Base-by-base conservation (phyloP, 1,140 invertebrate genomes). In the Penaeus chinensis region DNA sequence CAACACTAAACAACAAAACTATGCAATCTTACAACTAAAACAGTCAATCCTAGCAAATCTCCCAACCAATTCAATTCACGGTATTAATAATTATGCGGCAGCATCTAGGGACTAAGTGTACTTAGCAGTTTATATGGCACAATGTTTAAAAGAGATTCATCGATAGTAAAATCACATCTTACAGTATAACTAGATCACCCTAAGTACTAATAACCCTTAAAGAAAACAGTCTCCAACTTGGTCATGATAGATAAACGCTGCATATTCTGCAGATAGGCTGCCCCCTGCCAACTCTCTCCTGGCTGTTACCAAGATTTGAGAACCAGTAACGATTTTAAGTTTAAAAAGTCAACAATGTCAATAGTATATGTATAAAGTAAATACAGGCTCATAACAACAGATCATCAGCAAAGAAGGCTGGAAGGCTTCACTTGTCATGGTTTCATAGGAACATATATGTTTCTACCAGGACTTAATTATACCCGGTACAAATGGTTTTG, bases 71-170 rank as follows among this genome's bases (percentile, higher is more conserved):
- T 84, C 87, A 84, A 62, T 84, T 88, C 82, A 61, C 77, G 87
- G 87, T 88, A 88, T 88, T 88, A 88, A 84, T 88, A 84, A 88
- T 87, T 87, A 87, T 84, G 87, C 87, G 82, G 82, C 87, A 66
- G 87, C 87, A 84, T 84, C 87, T 88, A 88, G 80, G 78, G 63
- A 84, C 87, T 88, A 88, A 80, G 87, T 88, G 87, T 88, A 88
- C 87, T 88, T 88, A 88, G 87, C 87, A 84, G 84, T 82, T 88
- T 88, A 88, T 88, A 88, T 88, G 87, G 87, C 87, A 88, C 87
- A 88, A 88, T 88, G 87, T n/a, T 88, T 88, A 88, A 80, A 88
- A 76, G 87, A 88, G 87, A 88, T 88, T 88, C 87, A 71, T 84
- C 82, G 87, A 84, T 88, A 88, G 87, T 88, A 74, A 84, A 88